Evolutionary conservation across 2,797 vertebrate species (phyloP), one percentile per base, ranked within the genome.

Genomic region (Cyprinodon diabolis): DNA sequence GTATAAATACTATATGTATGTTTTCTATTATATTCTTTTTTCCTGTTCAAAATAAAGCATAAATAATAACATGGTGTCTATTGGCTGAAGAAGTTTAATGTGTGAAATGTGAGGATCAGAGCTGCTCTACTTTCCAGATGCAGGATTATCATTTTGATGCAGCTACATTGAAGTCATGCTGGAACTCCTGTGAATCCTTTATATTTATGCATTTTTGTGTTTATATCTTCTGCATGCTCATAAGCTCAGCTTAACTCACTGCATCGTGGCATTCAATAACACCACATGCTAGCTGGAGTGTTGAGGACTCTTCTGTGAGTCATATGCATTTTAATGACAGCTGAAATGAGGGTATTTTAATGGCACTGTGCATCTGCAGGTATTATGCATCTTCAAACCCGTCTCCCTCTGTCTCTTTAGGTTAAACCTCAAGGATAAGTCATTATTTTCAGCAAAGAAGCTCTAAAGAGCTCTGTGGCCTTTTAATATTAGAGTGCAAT

Each of bases 401-500:
- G 19, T 70, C 19, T 67, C 49, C 55, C 19, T 35, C 51, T 51
- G 55, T 80, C 82, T 81, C 79, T 79, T 77, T 68, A 81, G 75
- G 68, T 85, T 69, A 74, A 65, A 76, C 77, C 74, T 83, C 76
- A 48, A 13, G 69, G 71, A 77, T 79, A 81, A 68, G 66, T 87
- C 81, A 86, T 91, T 86, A 91, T 84, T 88, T 91, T 72, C 66
- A 82, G 72, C 66, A 69, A 72, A 51, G 70, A 71, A 51, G 56
- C 82, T 86, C 72, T 48, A 65, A 81, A 70, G 73, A 81, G 80
- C 78, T 66, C 69, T 66, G 66, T 43, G 71, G 76, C 82, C 86
- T 90, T 85, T 92, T 77, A 87, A 84, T 89, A 90, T 82, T 78
- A 80, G 63, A 86, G 76, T 71, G 69, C 89, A 87, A 87, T 82